These are phyloP conservation scores for Ginglymostoma cirratum DNA, from an alignment of 2,113 vertebrate genomes.

Conservation along the genomic window DNA sequence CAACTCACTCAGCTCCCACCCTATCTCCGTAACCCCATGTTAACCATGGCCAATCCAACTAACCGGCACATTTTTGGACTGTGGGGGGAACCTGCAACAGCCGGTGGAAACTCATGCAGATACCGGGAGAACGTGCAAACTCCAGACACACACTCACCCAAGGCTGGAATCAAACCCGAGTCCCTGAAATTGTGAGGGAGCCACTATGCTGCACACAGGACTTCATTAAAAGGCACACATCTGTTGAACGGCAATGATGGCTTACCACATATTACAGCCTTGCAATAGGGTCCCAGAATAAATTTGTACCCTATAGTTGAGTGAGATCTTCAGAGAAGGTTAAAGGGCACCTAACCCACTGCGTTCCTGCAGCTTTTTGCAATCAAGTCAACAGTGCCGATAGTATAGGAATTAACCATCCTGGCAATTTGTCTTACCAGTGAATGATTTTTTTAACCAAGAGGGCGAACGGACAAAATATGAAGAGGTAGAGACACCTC, in stretches of 20 bases:
- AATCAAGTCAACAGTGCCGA: neutral
- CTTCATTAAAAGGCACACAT: neutral
- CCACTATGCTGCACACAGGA: too few relatives aligned
- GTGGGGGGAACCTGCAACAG: too few relatives aligned
- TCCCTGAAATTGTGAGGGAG: too few relatives aligned
- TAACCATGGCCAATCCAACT: too few relatives aligned
- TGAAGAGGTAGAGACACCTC: neutral
- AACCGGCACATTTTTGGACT: too few relatives aligned
- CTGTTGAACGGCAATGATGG: neutral
- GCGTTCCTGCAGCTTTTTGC: neutral
- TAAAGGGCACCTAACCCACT: neutral
- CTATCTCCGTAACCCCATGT: too few relatives aligned
- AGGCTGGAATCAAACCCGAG: too few relatives aligned
- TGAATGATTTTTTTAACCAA: neutral
- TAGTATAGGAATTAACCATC: neutral
- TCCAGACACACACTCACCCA: too few relatives aligned
- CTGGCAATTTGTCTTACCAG: neutral
- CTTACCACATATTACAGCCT: neutral
- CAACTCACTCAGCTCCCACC: too few relatives aligned
- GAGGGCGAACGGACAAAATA: neutral
- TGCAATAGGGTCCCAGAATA: neutral
- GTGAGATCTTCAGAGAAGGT: neutral
- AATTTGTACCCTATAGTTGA: neutral
- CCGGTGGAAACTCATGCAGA: too few relatives aligned
- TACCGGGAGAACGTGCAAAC: too few relatives aligned